These are phyloP conservation scores for Channallabes apus DNA, from an alignment of 2,797 vertebrate genomes.

Conservation along the genomic window DNA sequence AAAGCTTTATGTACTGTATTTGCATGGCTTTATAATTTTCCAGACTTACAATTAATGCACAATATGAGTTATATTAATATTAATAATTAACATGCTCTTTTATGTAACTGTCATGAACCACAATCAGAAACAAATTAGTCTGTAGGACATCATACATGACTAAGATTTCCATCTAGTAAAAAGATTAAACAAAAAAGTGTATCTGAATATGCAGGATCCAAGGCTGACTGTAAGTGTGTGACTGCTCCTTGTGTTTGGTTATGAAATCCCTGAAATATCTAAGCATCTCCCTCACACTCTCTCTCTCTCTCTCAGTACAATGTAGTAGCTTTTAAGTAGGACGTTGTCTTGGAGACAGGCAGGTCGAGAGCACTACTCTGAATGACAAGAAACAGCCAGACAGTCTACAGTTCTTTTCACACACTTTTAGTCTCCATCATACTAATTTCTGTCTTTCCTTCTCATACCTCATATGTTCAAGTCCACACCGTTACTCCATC, in stretches of 20 bases:
- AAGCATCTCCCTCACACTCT: conserved; percentile 21
- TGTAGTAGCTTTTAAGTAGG: conserved; percentile 64
- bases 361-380: conserved; percentile 55
- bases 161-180: background rate
- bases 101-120: background rate
- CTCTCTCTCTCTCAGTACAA: conserved; percentile 37
- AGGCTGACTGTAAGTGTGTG: conserved; percentile 2
- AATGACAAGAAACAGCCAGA: conserved; percentile 58
- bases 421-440: conserved; percentile 10
- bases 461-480: background rate
- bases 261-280: conserved; percentile 34
- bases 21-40: background rate
- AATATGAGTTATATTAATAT: conserved; percentile 8
- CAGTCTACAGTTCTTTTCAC: conserved; percentile 3
- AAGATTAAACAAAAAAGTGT: background rate
- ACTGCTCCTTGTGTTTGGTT: conserved; percentile 17
- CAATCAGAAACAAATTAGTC: background rate
- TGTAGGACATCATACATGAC: background rate
- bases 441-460: background rate
- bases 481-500: background rate
- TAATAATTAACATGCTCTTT: conserved; percentile 2
- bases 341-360: conserved; percentile 72
- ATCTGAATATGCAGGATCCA: conserved; percentile 9
- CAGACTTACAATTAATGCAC: background rate
- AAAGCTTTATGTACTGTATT: background rate